These are phyloP conservation scores for Spea hammondii DNA, from an alignment of 2,797 vertebrate species.

Conservation along the genomic window DNA sequence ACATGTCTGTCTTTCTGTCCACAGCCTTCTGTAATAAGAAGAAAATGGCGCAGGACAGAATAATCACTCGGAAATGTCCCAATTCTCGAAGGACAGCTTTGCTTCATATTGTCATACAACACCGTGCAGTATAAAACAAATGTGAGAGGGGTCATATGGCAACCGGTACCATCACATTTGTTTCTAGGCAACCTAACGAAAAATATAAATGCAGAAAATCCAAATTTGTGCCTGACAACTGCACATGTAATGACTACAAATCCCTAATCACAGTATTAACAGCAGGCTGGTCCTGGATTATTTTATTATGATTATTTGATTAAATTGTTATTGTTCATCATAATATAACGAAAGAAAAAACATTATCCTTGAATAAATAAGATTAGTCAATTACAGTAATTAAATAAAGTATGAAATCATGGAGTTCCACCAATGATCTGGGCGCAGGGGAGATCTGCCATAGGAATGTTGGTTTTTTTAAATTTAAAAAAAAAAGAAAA, in stretches of 20 bases:
- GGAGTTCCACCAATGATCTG: no score
- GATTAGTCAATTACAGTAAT: background rate
- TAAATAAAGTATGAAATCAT: background rate
- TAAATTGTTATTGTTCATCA: constrained; percentile 9
- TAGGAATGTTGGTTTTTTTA: no score
- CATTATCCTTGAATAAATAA: background rate
- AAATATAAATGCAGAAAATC: constrained; percentile 35
- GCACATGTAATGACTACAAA: constrained; percentile 26
- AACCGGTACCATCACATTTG: constrained; percentile 31
- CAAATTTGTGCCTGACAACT: constrained; percentile 19
- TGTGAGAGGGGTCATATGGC: constrained; percentile 20
- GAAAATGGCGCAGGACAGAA: no score
- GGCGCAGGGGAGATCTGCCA: no score
- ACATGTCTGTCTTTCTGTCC: no score
- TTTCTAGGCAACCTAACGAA: constrained; percentile 45
- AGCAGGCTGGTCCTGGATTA: background rate
- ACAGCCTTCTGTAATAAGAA: no score
- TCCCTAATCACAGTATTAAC: constrained; percentile 17
- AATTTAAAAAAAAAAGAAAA: no score
- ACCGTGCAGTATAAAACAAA: background rate
- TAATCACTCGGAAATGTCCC: no score
- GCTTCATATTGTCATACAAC: no score
- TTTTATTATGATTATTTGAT: constrained; percentile 12
- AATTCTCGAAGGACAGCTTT: background rate
- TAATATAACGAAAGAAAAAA: background rate